Conservation (phyloP, 64 coral and sea anemone genomes). For the Montipora efflorescens region DNA sequence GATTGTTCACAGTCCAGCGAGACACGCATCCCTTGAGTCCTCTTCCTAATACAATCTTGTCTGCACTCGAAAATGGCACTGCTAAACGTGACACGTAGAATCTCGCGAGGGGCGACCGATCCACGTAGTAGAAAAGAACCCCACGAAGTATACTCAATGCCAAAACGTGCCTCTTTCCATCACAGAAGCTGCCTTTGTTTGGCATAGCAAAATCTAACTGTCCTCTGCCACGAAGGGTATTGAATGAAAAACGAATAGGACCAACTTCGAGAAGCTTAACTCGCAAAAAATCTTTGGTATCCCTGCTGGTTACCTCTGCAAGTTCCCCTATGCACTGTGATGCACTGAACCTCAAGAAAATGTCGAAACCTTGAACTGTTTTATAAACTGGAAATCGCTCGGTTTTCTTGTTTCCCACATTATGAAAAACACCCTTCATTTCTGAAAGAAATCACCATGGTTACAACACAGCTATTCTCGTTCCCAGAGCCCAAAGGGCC, state of each 20-base stretch:
- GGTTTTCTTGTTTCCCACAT: not conserved
- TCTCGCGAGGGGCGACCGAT: not conserved
- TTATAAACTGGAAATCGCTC: slow-evolving; percentile 45
- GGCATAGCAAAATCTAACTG: slow-evolving; percentile 27
- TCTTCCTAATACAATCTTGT: slow-evolving; percentile 26
- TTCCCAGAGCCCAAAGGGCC: too few species aligned
- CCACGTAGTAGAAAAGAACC: slow-evolving; percentile 30
- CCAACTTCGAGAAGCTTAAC: slow-evolving; percentile 40
- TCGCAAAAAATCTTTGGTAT: slow-evolving; percentile 43
- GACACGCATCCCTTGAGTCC: slow-evolving; percentile 57
- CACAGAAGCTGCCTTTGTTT: slow-evolving; percentile 35
- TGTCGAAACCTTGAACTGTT: slow-evolving; percentile 1
- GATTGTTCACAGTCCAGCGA: slow-evolving; percentile 21
- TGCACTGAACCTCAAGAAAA: slow-evolving; percentile 58
- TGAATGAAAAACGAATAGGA: slow-evolving; percentile 49
- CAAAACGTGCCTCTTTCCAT: slow-evolving; percentile 54
- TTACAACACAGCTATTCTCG: too few species aligned
- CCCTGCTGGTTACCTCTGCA: slow-evolving; percentile 50
- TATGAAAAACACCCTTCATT: slow-evolving; percentile 33
- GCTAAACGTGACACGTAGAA: slow-evolving; percentile 9
- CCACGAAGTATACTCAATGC: not conserved
- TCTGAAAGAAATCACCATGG: slow-evolving; percentile 9
- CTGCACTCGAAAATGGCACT: slow-evolving; percentile 22
- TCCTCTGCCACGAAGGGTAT: slow-evolving; percentile 31
- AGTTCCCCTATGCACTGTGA: slow-evolving; percentile 43